phyloP scores from a whole-genome alignment of 2,113 vertebrate species.

The Thomomys bottae region DNA sequence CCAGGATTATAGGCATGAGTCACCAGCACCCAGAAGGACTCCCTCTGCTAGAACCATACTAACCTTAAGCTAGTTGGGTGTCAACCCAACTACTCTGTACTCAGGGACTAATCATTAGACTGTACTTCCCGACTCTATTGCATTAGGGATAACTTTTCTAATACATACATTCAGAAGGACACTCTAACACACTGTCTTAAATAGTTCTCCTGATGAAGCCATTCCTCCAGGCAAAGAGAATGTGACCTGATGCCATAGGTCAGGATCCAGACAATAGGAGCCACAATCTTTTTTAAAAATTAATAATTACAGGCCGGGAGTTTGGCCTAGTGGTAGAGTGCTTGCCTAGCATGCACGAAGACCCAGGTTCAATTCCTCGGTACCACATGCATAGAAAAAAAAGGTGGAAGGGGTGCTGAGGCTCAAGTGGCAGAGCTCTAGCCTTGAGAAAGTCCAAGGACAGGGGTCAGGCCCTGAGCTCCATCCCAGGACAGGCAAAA shows the following conservation, averaged over 20 bases:
- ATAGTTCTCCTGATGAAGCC: neutral
- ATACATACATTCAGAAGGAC: neutral
- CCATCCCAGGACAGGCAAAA: too few relatives aligned
- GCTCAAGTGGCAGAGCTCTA: too few relatives aligned
- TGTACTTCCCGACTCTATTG: neutral
- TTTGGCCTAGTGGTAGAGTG: too few relatives aligned
- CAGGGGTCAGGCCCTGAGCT: too few relatives aligned
- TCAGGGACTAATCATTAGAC: neutral
- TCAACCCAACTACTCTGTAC: neutral
- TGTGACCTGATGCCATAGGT: neutral
- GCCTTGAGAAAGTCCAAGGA: too few relatives aligned
- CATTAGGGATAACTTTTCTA: neutral
- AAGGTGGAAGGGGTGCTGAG: too few relatives aligned
- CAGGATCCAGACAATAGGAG: neutral
- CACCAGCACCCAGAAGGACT: too few relatives aligned
- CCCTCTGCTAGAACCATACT: neutral
- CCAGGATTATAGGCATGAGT: too few relatives aligned
- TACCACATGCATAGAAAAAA: too few relatives aligned
- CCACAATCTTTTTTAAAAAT: neutral
- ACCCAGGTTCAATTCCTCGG: too few relatives aligned
- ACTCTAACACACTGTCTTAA: neutral
- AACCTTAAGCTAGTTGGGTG: fast-evolving
- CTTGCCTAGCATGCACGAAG: too few relatives aligned
- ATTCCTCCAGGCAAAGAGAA: neutral
- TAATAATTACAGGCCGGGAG: too few relatives aligned